Base-by-base conservation (phyloP, 2,888 invertebrate species). In the Sminthurinus aureus region DNA sequence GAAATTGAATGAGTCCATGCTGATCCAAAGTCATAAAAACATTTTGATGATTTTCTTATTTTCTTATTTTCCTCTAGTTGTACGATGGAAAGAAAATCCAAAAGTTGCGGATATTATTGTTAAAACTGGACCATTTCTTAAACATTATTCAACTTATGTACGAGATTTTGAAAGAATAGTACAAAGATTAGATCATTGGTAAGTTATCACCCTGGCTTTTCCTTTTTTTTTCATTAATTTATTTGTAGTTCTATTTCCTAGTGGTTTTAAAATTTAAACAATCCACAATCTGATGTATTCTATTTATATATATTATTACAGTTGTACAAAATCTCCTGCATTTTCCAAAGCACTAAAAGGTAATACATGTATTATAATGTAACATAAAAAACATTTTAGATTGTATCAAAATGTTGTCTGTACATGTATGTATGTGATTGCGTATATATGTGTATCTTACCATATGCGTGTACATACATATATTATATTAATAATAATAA, bases 81-180 rank as follows among this genome's bases (percentile, higher is more conserved):
- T 89, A 58, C 90, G 91, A 84, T 93, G 93, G 92, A 90, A 88
- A 67, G 89, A 89, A 79, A 85, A 87, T 75, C 90, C 89, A 24
- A 91, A 91, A 89, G 91, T 93, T 58, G 91, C 92, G 1, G 93
- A 93, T 89, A 91, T 93, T 26, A 92, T 93, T 88, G 91, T 92
- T 8, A 91, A 91, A 88, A 92, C 92, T 88, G 93, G 93, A n/a
- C 92, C 92, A 24, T 93, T 93, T 89, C 90, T 93, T 15, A 93
- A 93, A 89, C 89, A 92, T 73, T 93, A 93, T 88, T 91, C 92
- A 0, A 89, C 91, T 24, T 93, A 93, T 88, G 92, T 93, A 79
- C 90, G 91, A 86, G 91, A 92, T 86, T 93, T 92, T 90, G 91
- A 92, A 86, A 89, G 89, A 76, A 92, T 91, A 85, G 91, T 91